Base-by-base conservation (phyloP, 53 echinoderm and acorn worm species). In the Paracentrotus lividus region DNA sequence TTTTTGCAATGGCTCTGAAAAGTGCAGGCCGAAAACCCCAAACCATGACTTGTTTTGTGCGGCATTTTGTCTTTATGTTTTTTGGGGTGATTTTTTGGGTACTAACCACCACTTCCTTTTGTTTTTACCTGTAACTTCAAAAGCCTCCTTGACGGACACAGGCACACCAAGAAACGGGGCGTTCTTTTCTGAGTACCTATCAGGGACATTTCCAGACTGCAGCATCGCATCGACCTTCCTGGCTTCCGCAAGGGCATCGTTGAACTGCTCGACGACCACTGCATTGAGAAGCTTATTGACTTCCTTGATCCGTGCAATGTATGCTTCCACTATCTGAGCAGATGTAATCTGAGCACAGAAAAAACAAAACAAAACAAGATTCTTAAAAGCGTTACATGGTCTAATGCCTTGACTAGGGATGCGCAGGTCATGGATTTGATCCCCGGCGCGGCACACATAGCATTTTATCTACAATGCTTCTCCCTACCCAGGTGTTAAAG, bases 101-200 rank as follows among this genome's bases (percentile, higher is more conserved):
- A n/a, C n/a, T n/a, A n/a, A n/a, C n/a, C n/a, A n/a, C n/a, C n/a
- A n/a, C n/a, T n/a, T n/a, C n/a, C n/a, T n/a, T n/a, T 0, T 13
- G 4, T 10, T 20, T n/a, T 95, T 92, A 98, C 98, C 98, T 86
- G 93, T 94, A 36, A 96, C 95, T 42, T 55, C 72, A 85, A 98
- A 98, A 10, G 98, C 97, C 64, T 98, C 98, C 86, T 98, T 98
- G 15, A 97, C 94, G 15, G 97, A 95, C 27, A 96, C 34, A 2
- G 98, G 98, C 0, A 98, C 97, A 34, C 98, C 98, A 44, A 98
- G 95, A 56, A 97, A 97, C 14, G 98, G 98, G 38, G 97, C 91
- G 76, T 97, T 98, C 64, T 94, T 95, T 88, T 96, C 93, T 9
- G 95, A 95, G 91, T 96, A 98, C 75, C 93, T 94, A 8, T 97